Evolutionary conservation across 2,797 vertebrate genomes (phyloP).

Genomic region (Centropyge bicolor): DNA sequence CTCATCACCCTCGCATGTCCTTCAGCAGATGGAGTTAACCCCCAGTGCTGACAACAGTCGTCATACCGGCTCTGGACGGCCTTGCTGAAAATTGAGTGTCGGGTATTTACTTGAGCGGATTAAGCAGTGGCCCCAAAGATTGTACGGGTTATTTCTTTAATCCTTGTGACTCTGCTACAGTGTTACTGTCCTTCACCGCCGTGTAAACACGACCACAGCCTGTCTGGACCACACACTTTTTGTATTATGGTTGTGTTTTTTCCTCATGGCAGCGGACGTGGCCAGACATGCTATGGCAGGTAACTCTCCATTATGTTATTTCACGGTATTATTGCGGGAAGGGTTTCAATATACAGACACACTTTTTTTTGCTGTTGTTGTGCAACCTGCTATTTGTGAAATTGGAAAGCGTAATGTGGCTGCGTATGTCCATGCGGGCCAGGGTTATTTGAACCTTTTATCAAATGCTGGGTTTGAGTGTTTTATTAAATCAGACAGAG

Average conservation of each 20-base stretch:
- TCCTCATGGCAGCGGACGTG: background rate
- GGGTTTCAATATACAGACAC: background rate
- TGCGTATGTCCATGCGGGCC: too few relatives aligned
- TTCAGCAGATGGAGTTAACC: constrained; percentile 73
- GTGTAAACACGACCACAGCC: constrained; percentile 51
- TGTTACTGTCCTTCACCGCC: constrained; percentile 46
- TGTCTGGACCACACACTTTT: constrained; percentile 23
- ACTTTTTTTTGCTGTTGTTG: background rate
- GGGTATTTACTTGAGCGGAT: constrained; percentile 81
- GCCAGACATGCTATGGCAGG: background rate
- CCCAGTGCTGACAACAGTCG: constrained; percentile 67
- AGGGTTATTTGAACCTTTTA: background rate
- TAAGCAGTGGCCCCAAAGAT: constrained; percentile 64
- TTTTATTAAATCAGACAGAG: background rate
- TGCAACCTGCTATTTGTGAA: background rate
- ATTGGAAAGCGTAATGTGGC: background rate
- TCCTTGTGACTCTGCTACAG: constrained; percentile 57
- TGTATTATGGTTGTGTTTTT: constrained; percentile 17
- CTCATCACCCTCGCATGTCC: constrained; percentile 64
- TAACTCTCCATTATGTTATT: constrained; percentile 10
- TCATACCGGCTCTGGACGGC: constrained; percentile 51
- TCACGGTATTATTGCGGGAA: background rate
- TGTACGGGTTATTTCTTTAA: constrained; percentile 70
- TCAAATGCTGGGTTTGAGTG: background rate
- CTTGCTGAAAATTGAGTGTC: constrained; percentile 74